Base-by-base conservation (phyloP, 2,113 vertebrate genomes). In the Triplophysa rosa region DNA sequence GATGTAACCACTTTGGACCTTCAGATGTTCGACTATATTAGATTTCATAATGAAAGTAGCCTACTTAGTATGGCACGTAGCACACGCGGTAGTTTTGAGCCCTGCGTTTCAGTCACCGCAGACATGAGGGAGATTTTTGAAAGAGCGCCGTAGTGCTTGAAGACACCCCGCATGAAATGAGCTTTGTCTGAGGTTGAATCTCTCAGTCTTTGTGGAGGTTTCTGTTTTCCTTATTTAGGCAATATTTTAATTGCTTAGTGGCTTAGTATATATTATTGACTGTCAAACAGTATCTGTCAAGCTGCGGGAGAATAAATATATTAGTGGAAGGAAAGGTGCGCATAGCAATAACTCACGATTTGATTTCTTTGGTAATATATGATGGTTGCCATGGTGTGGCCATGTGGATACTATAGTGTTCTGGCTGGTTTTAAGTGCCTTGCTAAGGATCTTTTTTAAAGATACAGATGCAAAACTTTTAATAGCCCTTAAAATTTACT, bases 1-100 rank as follows among this genome's bases (percentile, higher is more conserved):
- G 33, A 81, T 67, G 56, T 74, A 82, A 56, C 78, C 67, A 83
- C 29, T 67, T 56, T 75, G 64, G 54, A 21, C 23, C 56, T 52
- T 63, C 68, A 77, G 63, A 65, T 45, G 54, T 71, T 45, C 6
- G 0, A 45, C 42, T 49, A 62, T 68, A 24, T 8, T 63, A 10
- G 49, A 23, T 58, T 49, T 58, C 17, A 71, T n/a, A 24, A 59
- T 66, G 23, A 21, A 42, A 76, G 24, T 23, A 69, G 19, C 7
- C 16, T 52, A 17, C 16, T 52, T 17, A 17, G 19, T 59, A 59
- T 59, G 42, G 42, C 42, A 9, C 37, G 21, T 26, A 61, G 29
- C 16, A 6, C 37, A 59, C 54, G 40, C 45, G 37, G n/a, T 26
- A 68, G 4, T 19, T 24, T 19, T 42, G 26, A 14, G 58, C n/a